Conservation (phyloP, 2,797 vertebrate species). For the Trachurus trachurus region DNA sequence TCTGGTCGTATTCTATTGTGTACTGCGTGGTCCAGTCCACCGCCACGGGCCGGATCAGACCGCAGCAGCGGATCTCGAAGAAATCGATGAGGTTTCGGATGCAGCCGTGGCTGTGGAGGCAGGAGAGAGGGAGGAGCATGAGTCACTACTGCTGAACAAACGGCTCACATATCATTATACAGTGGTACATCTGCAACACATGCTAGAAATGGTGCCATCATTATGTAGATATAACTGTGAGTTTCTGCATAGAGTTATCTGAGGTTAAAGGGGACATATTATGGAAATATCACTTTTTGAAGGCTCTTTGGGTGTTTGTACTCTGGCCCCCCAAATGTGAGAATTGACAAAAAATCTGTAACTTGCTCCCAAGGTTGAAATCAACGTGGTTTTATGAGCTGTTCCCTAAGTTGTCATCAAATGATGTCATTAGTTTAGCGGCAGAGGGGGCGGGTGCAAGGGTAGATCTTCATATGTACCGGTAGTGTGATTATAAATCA, state of each 20-base stretch:
- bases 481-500: too few relatives aligned
- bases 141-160: background rate
- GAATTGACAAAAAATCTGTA: too few relatives aligned
- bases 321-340: too few relatives aligned
- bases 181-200: too few relatives aligned
- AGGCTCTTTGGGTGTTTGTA: too few relatives aligned
- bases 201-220: background rate
- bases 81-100: conserved; percentile 98
- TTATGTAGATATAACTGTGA: background rate
- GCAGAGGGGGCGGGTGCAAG: too few relatives aligned
- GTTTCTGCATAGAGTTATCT: background rate
- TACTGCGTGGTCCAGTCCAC: conserved; percentile 99
- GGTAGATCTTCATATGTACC: too few relatives aligned
- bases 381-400: too few relatives aligned
- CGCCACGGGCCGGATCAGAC: conserved; percentile 94
- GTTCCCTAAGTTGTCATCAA: too few relatives aligned
- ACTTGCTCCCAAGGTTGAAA: too few relatives aligned
- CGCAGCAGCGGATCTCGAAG: conserved; percentile 99
- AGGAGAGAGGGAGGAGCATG: background rate
- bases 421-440: too few relatives aligned
- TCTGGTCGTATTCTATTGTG: conserved; percentile 99
- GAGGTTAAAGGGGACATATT: background rate
- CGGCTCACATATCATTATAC: background rate
- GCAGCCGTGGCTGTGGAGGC: conserved; percentile 92
- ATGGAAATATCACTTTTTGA: too few relatives aligned